Base-by-base conservation (phyloP, 1,140 invertebrate species). In the Drosophila watanabei region DNA sequence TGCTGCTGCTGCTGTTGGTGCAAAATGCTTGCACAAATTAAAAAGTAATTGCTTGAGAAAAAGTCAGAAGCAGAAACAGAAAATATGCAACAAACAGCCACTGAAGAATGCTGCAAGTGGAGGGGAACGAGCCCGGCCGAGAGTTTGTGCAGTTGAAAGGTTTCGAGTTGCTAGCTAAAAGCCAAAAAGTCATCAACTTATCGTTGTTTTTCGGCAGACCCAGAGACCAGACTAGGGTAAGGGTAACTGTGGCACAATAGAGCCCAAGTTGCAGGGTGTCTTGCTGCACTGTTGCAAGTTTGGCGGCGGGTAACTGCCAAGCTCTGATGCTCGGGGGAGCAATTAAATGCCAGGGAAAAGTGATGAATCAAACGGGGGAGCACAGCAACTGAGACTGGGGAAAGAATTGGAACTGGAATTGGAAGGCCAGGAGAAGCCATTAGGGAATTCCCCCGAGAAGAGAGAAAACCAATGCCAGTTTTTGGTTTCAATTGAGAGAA, bases 11-110 rank as follows among this genome's bases (percentile, higher is more conserved):
- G 46, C 39, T 61, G 71, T 20, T 66, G 69, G 62, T 71, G 78
- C 70, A 72, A 80, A 80, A 75, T 79, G 77, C 77, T 80, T 46
- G 62, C 59, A 63, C 77, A 80, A 80, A 80, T 80, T 80, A 80
- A 80, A 80, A 80, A 80, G 70, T 80, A 80, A 80, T 80, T 80
- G 66, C 66, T 72, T 79, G 79, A 80, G 77, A 78, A 78, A 80
- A 80, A 80, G 69, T 80, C 79, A 63, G 58, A 59, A 69, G 49
- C 76, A 80, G 65, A 49, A 49, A 32, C 24, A 10, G 48, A 75
- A 59, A 78, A 80, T 79, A 79, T 79, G 75, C 77, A 79, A 72
- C 77, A 79, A 73, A 66, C 62, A 77, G 62, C 62, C 45, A 24
- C 13, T 24, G 16, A 30, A 63, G 65, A 66, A 65, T 48, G 61